Base-by-base conservation (phyloP, 2,888 invertebrate genomes). In the Torymus auratus region DNA sequence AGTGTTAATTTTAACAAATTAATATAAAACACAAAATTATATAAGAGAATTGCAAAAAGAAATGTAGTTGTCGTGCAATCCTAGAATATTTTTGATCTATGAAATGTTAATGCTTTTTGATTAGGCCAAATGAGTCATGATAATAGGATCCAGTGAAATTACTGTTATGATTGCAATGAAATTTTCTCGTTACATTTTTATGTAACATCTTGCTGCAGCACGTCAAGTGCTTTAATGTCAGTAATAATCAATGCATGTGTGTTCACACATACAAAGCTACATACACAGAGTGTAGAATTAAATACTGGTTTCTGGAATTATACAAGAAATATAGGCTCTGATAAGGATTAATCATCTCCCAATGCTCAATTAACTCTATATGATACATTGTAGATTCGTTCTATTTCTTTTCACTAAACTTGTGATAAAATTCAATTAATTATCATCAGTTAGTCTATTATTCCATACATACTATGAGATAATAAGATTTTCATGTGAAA, bases 291-390 rank as follows among this genome's bases (percentile, higher is more conserved):
- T 41, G 7, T 60, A 12, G 23, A 70, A 4, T n/a, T 13, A 13
- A 61, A 60, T n/a, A 50, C 53, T 55, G 71, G 20, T 67, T 67
- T 72, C 15, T 78, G 52, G 60, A 62, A 70, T 61, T 61, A 52
- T 65, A 65, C 53, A 68, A 65, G 4, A 11, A 17, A 23, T 50
- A 52, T 11, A 65, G 41, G 2, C 2, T 55, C 20, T 78, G 83
- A 84, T 83, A 85, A 82, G 73, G 23, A 80, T 58, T 80, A 81
- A 83, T 80, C 28, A 81, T 81, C 70, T 76, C 72, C 61, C 50
- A 71, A 80, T 67, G 61, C 69, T 65, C 65, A 77, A 82, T 82
- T 78, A 80, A 61, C 72, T 70, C 72, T 55, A 56, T 28, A 12
- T 20, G n/a, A 50, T 67, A 73, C 23, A 41, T 12, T 53, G 64